phyloP scores from a whole-genome alignment of 2,113 vertebrate species.

The Aepyceros melampus region DNA sequence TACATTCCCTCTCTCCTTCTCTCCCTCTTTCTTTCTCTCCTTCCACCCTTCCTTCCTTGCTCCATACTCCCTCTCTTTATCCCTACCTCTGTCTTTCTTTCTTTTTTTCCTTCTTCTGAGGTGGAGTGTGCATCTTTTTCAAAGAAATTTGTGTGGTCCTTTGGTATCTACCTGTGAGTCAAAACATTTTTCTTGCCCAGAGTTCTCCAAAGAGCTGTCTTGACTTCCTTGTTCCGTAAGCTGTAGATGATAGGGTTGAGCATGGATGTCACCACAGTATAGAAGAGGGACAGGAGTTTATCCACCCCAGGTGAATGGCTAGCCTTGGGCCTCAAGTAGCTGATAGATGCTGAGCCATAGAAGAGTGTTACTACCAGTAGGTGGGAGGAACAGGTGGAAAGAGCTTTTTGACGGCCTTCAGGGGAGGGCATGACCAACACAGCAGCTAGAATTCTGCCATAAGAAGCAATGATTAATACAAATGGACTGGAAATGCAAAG shows the following conservation, averaged over 20 bases:
- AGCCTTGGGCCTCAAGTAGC: slow-evolving; percentile 51
- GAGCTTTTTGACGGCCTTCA: not conserved
- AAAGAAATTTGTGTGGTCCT: not conserved
- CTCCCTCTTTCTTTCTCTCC: not conserved
- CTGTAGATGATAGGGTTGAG: slow-evolving; percentile 56
- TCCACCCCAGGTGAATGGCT: slow-evolving; percentile 12
- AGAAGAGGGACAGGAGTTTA: slow-evolving; percentile 47
- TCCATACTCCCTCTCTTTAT: not conserved
- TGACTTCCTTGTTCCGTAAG: slow-evolving; percentile 50
- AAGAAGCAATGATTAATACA: not conserved
- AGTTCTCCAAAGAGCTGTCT: not conserved
- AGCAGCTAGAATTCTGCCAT: not conserved
- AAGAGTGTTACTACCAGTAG: slow-evolving; percentile 11
- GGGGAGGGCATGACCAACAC: not conserved
- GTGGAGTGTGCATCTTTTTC: not conserved
- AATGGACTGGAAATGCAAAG: not conserved
- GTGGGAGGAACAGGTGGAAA: not conserved
- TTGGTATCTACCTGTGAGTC: not conserved
- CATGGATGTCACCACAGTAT: slow-evolving; percentile 46
- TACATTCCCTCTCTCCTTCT: not conserved
- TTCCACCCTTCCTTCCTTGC: not conserved
- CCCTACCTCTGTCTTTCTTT: not conserved
- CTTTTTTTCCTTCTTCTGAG: not conserved
- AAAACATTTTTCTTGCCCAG: not conserved
- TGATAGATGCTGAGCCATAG: slow-evolving; percentile 42